Base-by-base conservation (phyloP, 1,140 invertebrate species). In the Elymnias hypermnestra region DNA sequence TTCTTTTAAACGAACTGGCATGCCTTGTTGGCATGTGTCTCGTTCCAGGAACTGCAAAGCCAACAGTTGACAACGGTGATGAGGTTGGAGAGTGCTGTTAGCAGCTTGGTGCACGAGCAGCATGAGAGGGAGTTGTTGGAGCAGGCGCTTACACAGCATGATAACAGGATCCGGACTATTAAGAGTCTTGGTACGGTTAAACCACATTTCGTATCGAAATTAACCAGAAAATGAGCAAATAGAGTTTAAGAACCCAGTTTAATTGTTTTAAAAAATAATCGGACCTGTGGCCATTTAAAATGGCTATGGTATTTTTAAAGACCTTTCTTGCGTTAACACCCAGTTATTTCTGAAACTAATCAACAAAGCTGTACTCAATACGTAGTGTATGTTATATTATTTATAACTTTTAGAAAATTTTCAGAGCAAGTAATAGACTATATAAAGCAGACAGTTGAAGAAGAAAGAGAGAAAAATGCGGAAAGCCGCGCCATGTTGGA, bases 341-440 rank as follows among this genome's bases (percentile, higher is more conserved):
- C n/a, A n/a, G n/a, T n/a, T n/a, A n/a, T n/a, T n/a, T n/a, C n/a
- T n/a, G n/a, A n/a, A n/a, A n/a, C n/a, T n/a, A n/a, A n/a, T n/a
- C n/a, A n/a, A n/a, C n/a, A n/a, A n/a, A n/a, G n/a, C n/a, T n/a
- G n/a, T n/a, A n/a, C n/a, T n/a, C n/a, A n/a, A n/a, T n/a, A n/a
- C n/a, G n/a, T n/a, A n/a, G n/a, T n/a, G n/a, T n/a, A n/a, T n/a
- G 7, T 9, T 21, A 6, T 4, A 12, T 22, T 8, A 10, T 37
- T 37, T 21, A 37, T 5, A 10, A 15, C 8, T 3, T n/a, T 1
- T 15, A 33, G 17, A 14, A 40, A n/a, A 13, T 25, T 73, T 72
- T 0, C 57, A 84, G 79, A 84, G 63, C 75, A 79, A 19, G 68
- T 75, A 18, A 75, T 84, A 15, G 57, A 70, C 25, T 84, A 84